A percentile compares a stretch with the other conserved stretches of the same genome.
Conservation (phyloP, 2,113 vertebrate genomes). For the Nyctereutes procyonoides region DNA sequence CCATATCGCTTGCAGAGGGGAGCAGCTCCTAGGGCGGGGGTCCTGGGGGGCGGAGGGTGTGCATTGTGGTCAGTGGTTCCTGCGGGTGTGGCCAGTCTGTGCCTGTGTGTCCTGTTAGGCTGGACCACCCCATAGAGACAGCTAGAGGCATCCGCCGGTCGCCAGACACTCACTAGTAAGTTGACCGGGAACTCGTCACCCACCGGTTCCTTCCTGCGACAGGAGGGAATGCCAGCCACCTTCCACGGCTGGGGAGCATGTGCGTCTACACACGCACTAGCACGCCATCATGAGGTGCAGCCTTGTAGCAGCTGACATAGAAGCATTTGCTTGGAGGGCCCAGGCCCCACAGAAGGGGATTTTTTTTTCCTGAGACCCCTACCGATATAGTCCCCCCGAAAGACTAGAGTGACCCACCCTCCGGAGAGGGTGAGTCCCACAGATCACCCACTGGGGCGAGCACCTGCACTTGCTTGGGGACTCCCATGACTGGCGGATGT, state of each 20-base stretch:
- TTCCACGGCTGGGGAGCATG: neutral
- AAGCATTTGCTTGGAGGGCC: neutral
- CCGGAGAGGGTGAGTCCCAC: neutral
- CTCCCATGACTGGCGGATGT: fast-evolving
- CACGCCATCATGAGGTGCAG: neutral
- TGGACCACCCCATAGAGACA: neutral
- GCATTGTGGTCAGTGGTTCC: no score
- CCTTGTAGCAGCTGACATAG: neutral
- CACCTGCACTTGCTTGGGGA: fast-evolving
- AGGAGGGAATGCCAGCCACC: neutral
- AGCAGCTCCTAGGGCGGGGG: neutral
- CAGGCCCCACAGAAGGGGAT: neutral
- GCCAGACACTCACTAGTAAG: neutral
- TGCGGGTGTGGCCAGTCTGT: neutral
- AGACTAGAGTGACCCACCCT: fast-evolving
- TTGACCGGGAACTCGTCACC: no score
- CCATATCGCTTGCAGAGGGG: neutral
- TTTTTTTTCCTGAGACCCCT: neutral
- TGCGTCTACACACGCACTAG: neutral
- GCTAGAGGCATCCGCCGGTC: neutral
- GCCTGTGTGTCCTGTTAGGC: neutral
- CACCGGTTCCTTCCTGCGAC: neutral
- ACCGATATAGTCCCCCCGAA: fast-evolving
- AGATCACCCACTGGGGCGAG: neutral
- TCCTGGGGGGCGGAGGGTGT: no score